Evolutionary conservation across 2,888 invertebrate genomes (phyloP), one percentile per base, ranked within the genome.

Genomic region (Omphaloscelis lunosa): DNA sequence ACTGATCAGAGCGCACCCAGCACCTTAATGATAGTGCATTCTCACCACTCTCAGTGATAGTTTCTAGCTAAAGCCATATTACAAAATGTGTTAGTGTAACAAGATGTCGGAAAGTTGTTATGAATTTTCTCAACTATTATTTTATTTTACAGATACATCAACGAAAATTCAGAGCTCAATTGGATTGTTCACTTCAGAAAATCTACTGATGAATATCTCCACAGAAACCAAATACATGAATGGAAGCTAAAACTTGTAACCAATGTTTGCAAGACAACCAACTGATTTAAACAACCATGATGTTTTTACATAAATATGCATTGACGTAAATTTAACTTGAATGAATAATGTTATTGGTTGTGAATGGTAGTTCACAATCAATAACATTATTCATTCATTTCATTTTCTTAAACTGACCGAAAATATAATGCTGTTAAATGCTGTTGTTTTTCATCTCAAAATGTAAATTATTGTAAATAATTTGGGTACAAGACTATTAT

Each of bases 181-280:
- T 80, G 98, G 98, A 56, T 95, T 98, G 75, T 97, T 98, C 3
- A 98, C 97, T 48, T 98, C 98, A 79, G 97, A 98, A 83, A 98
- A 98, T 90, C 94, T 98, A 70, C 95, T 98, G 39, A 95, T 97
- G 83, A 97, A 97, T 89, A 97, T 98, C 86, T 90, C 96, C 20
- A 89, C 88, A 56, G 92, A 91, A 78, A 88, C 86, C 23, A 93
- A 92, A 67, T 90, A 92, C n/a, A 82, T 90, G 23, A 95, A 94
- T 82, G 93, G 94, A 83, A 94, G 92, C 77, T 93, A 90, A 77
- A 71, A 29, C 12, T 70, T 27, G 34, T 53, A 34, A 53, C 48
- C 7, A 29, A 74, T 61, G 9, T 71, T 65, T 59, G 56, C 23
- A 66, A 53, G 20, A 51, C 15, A 67, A 53, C 2, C 63, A 39